These are phyloP conservation scores for Platysteira castanea DNA, from an alignment of 2,113 vertebrate genomes.

Conservation along the genomic window DNA sequence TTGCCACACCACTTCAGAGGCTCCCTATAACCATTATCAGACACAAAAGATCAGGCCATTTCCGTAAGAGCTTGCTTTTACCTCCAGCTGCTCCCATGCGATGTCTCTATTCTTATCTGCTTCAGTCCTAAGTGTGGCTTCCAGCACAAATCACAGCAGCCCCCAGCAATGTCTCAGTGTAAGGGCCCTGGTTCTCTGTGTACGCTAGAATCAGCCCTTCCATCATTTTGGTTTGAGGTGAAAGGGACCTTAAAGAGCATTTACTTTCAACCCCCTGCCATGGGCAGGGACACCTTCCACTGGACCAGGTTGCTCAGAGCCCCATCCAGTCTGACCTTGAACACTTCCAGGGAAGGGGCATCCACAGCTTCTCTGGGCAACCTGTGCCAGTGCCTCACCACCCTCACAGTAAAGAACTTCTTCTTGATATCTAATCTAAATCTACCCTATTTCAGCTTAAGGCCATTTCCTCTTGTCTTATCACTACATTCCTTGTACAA, in stretches of 20 bases:
- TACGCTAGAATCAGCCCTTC: rapidly evolving
- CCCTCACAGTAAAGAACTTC: background rate
- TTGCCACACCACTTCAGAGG: background rate
- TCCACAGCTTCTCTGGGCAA: background rate
- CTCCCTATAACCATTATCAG: background rate
- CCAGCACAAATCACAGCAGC: background rate
- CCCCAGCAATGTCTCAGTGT: background rate
- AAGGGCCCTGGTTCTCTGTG: background rate
- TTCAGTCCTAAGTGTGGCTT: background rate
- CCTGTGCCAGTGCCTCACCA: background rate
- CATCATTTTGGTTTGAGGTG: background rate
- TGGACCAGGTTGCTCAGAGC: background rate
- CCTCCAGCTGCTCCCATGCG: background rate
- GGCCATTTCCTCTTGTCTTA: background rate
- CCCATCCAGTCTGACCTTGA: background rate
- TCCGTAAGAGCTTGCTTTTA: background rate
- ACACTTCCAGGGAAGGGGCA: background rate
- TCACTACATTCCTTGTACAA: background rate
- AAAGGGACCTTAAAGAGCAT: background rate
- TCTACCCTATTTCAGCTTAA: background rate
- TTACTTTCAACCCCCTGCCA: background rate
- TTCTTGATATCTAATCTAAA: background rate
- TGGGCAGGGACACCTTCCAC: background rate
- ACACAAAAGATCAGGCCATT: background rate
- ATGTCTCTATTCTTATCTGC: background rate